Conservation (phyloP, 2,113 vertebrate genomes). For the Muntiacus reevesi region DNA sequence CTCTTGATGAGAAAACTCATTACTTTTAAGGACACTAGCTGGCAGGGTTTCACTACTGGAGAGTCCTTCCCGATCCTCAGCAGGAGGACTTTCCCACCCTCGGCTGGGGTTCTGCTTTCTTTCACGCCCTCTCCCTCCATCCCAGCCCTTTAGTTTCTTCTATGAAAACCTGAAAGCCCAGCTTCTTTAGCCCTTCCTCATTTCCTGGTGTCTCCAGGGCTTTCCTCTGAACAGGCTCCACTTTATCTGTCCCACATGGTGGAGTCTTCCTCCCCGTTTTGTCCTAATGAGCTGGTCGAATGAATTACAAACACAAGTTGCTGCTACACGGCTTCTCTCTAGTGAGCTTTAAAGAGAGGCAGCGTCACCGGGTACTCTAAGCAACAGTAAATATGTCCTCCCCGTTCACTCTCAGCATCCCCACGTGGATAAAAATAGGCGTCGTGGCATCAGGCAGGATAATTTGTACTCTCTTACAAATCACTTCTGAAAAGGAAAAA, state of each 20-base stretch:
- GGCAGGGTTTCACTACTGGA: background rate
- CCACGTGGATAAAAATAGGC: constrained; percentile 72
- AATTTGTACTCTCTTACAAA: constrained; percentile 70
- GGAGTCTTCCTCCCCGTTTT: constrained; percentile 31
- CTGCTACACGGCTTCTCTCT: constrained; percentile 60
- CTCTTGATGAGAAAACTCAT: background rate
- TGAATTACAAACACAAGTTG: constrained; percentile 66
- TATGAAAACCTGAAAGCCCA: background rate
- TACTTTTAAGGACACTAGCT: background rate
- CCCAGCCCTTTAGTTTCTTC: background rate
- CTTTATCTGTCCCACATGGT: background rate
- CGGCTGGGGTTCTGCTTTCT: background rate
- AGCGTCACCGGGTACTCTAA: constrained; percentile 42
- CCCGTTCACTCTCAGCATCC: constrained; percentile 69
- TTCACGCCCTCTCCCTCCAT: background rate
- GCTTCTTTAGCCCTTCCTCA: background rate
- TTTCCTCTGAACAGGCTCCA: background rate
- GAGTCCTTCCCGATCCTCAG: background rate
- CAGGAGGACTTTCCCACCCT: background rate
- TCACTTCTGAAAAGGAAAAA: constrained; percentile 39
- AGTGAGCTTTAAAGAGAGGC: constrained; percentile 58
- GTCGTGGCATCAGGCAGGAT: constrained; percentile 51
- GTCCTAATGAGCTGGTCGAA: constrained; percentile 47
- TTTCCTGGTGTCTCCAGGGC: background rate
- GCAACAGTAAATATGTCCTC: constrained; percentile 70